Percentiles rank a stretch among this genome's conserved stretches.
These are phyloP conservation scores for Siniperca knerii DNA, from an alignment of 2,113 vertebrate species.

Conservation along the genomic window DNA sequence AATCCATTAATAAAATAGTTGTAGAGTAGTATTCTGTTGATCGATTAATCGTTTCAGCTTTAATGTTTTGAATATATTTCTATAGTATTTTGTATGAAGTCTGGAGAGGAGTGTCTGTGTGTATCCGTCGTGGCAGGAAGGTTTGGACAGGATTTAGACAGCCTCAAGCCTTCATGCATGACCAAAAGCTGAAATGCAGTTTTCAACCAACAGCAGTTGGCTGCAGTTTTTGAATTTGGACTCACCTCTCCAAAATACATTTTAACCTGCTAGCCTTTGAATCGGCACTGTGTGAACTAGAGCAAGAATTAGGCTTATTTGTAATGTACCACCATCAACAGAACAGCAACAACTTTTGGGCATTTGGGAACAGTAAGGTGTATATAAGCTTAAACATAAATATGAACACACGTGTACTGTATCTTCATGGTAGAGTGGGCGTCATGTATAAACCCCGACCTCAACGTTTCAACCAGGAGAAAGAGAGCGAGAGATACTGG, in stretches of 20 bases:
- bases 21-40: background rate
- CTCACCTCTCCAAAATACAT: background rate
- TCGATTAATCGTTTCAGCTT: background rate
- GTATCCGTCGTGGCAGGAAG: background rate
- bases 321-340: background rate
- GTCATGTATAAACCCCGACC: background rate
- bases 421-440: background rate
- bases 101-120: background rate
- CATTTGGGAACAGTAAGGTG: background rate
- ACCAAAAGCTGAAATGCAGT: background rate
- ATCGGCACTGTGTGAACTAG: background rate
- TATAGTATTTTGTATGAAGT: background rate
- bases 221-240: background rate
- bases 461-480: slow-evolving; percentile 10
- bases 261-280: too few relatives aligned
- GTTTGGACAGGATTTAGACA: background rate
- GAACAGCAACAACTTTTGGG: background rate
- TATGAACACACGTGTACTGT: background rate
- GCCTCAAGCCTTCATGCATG: too few relatives aligned
- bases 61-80: too few relatives aligned
- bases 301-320: background rate
- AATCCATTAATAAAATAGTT: background rate
- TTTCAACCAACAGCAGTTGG: background rate
- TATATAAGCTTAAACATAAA: background rate
- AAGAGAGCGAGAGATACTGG: background rate